These are phyloP conservation scores for Gallinago solitaria DNA, from an alignment of 2,797 vertebrate species.

Conservation along the genomic window DNA sequence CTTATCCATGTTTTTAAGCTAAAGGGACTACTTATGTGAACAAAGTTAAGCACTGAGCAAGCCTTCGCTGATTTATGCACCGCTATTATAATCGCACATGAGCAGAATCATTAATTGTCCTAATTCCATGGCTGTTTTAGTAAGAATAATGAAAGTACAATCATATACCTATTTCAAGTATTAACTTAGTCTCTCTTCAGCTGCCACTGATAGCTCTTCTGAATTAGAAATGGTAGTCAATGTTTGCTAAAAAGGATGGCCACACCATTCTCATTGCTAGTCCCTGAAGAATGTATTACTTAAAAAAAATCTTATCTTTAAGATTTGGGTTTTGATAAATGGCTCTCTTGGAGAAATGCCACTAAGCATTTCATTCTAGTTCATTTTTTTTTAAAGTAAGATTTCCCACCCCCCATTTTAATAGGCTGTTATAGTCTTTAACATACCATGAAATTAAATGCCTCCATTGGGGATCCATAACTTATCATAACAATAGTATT, in stretches of 20 bases:
- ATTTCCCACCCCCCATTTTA: background rate
- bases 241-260: background rate
- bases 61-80: background rate
- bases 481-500: slow-evolving; percentile 66
- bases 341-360: background rate
- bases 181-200: background rate
- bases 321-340: slow-evolving; percentile 19
- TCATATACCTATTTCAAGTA: background rate
- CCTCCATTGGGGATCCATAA: slow-evolving; percentile 49
- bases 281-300: background rate
- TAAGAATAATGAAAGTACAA: background rate
- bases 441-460: slow-evolving; percentile 62
- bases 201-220: background rate
- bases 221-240: background rate
- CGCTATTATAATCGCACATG: background rate
- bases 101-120: background rate
- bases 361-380: background rate
- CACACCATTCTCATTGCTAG: background rate
- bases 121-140: background rate
- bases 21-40: background rate
- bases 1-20: background rate
- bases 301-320: background rate
- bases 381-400: background rate
- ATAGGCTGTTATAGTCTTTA: slow-evolving; percentile 48
- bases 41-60: background rate